Percentiles rank a stretch among this genome's conserved stretches.
These are phyloP conservation scores for Drosophila mayri DNA, from an alignment of 1,140 invertebrate genomes.

Conservation along the genomic window DNA sequence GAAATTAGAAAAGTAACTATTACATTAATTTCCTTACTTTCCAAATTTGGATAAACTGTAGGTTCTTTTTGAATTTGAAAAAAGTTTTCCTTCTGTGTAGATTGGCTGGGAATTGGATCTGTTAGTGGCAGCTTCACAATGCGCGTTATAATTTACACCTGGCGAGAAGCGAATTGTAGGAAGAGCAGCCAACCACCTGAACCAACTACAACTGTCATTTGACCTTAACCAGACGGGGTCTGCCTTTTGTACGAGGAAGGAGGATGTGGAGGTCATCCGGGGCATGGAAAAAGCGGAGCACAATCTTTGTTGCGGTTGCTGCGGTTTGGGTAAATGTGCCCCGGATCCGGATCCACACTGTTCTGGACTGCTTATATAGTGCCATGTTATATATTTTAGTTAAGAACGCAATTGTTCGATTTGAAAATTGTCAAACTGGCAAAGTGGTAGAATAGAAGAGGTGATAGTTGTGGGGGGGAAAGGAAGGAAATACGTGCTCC, in stretches of 20 bases:
- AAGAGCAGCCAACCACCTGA: constrained; percentile 29
- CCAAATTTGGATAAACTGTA: too few relatives aligned
- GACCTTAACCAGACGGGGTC: constrained; percentile 61
- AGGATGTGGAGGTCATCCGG: neutral
- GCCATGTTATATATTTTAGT: constrained; percentile 73
- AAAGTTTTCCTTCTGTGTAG: neutral
- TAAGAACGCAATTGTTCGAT: constrained; percentile 74
- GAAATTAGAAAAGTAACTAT: neutral
- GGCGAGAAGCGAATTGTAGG: constrained; percentile 37
- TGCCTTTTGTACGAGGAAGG: neutral
- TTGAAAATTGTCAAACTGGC: constrained; percentile 75
- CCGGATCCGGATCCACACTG: constrained; percentile 5
- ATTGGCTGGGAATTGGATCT: constrained; percentile 33
- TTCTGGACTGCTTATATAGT: constrained; percentile 48
- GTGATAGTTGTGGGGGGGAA: neutral
- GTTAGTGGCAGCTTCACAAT: constrained; percentile 69
- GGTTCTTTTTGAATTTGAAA: neutral
- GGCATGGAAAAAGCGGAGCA: neutral
- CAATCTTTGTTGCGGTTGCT: constrained; percentile 4
- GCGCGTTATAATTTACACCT: constrained; percentile 82
- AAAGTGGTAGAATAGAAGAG: constrained; percentile 23
- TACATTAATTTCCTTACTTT: neutral
- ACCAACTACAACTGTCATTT: constrained; percentile 78
- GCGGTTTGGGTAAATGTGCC: constrained; percentile 39
- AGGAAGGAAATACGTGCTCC: neutral